Evolutionary conservation across 2,113 vertebrate genomes (phyloP), one percentile per base, ranked within the genome.

Genomic region (human (Homo sapiens)): DNA sequence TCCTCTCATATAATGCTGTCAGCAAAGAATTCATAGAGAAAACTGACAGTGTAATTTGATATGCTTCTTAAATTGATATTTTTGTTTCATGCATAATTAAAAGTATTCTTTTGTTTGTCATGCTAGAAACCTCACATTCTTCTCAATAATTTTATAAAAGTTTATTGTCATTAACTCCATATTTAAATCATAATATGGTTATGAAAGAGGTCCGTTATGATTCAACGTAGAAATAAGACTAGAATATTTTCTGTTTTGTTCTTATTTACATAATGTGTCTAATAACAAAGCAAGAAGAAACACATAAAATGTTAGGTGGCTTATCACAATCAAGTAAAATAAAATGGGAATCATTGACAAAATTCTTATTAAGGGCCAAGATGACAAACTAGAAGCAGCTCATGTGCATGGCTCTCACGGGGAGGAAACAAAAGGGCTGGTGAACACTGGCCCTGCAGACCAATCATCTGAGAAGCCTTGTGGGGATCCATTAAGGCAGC

Each of bases 21-120:
- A 89, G 76, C 22, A 40, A 12, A 83, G 25, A 96, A 89, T 97
- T 96, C 50, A 83, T 78, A 84, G 10, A 76, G 20, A 88, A 55
- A 95, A 14, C 1, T 88, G 25, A 22, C 1, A 52, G 61, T 14
- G 7, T 64, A 81, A 89, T 43, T 91, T 52, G 64, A 68, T 87
- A 89, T 16, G 57, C 5, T 52, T 93, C 32, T 59, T 72, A 78
- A 94, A 89, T 17, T 7, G 3, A 3, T 45, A 61, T 57, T 68
- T 86, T 80, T 61, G 59, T 88, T 13, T 92, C 43, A 23, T 87
- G 35, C 12, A 48, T 66, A 55, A 57, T 91, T 97, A 83, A 82
- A 40, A 89, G 14, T 2, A 81, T 8, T 82, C 6, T 78, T 5
- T 25, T 89, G 22, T 40, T 12, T 93, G 87, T 94, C n/a, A 81